Evolutionary conservation across 1,140 invertebrate genomes (phyloP), one percentile per base, ranked within the genome.

Genomic region (Muscidifurax raptorellus): DNA sequence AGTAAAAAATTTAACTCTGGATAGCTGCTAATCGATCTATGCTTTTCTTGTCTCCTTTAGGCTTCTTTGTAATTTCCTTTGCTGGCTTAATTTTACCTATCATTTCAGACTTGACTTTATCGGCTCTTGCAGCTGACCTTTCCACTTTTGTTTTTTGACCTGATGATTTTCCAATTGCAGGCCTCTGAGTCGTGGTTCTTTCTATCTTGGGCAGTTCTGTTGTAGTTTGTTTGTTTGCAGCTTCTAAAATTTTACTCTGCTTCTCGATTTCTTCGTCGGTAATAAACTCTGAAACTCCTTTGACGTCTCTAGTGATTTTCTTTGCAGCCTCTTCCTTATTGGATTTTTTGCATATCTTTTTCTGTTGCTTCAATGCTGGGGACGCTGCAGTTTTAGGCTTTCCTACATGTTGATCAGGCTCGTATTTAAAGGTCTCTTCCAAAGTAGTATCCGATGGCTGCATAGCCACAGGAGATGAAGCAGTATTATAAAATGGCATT

Each of bases 301-400:
- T 80, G 4, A 77, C 22, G 67, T 85, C 83, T 69, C 78, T 80
- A 1, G 9, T 77, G 1, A 28, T 32, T 66, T 85, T 85, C 27
- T 25, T 44, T n/a, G 74, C 25, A 44, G 7, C 0, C 27, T 77
- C 79, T 36, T 77, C 69, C 18, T 78, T 36, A 0, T 28, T 64
- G 18, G 84, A 82, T 47, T 85, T 85, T 66, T 85, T 85, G 18
- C 84, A 85, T n/a, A 85, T 69, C 22, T 82, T 82, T 32, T 85
- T 85, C 6, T 32, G 28, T n/a, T 32, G 3, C 30, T 72, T 71
- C 2, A 69, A 13, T 44, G 30, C 9, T 13, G 44, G n/a, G 15
- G 15, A n/a, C 64, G 15, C 44, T 40, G 36, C 9, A 9, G 44
- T 0, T 66, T 76, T 76, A 40, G 52, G 9, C 22, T 30, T 32